Conservation (phyloP, 2,888 invertebrate species). For the Chouioia cunea region DNA sequence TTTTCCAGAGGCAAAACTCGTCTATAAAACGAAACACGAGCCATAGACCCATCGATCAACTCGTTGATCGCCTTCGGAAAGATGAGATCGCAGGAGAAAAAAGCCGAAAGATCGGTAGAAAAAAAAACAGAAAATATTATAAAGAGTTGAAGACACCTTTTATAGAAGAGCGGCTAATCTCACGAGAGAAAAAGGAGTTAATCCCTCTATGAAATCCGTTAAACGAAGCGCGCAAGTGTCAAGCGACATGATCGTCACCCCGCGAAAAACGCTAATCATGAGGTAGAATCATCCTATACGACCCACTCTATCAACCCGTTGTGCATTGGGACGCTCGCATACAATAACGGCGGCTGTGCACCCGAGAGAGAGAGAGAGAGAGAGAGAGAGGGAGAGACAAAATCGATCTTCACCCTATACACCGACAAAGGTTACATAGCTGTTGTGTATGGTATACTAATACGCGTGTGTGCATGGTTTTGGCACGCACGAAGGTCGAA, state of each 20-base stretch:
- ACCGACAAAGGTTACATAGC: too few species aligned
- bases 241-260: conserved; percentile 36
- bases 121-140: conserved; percentile 6
- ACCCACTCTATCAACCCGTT: conserved; percentile 35
- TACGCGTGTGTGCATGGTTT: too few species aligned
- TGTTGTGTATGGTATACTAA: too few species aligned
- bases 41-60: conserved; percentile 22
- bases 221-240: conserved; percentile 39
- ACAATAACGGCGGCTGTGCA: too few species aligned
- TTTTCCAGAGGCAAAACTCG: conserved; percentile 9
- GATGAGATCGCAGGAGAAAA: background rate
- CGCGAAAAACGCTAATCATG: conserved; percentile 30
- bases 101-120: too few species aligned
- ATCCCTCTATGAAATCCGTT: conserved; percentile 30
- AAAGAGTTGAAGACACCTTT: too few species aligned
- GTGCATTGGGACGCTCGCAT: too few species aligned
- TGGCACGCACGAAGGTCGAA: too few species aligned
- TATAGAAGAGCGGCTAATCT: conserved; percentile 6
- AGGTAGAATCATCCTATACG: conserved; percentile 32
- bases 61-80: background rate
- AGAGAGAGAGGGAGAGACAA: too few species aligned
- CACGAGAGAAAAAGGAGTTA: conserved; percentile 30
- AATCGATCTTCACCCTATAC: too few species aligned
- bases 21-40: conserved; percentile 1
- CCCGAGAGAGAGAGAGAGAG: too few species aligned